Evolutionary conservation across 2,888 invertebrate genomes (phyloP).

Genomic region (Nomada goodeniana): DNA sequence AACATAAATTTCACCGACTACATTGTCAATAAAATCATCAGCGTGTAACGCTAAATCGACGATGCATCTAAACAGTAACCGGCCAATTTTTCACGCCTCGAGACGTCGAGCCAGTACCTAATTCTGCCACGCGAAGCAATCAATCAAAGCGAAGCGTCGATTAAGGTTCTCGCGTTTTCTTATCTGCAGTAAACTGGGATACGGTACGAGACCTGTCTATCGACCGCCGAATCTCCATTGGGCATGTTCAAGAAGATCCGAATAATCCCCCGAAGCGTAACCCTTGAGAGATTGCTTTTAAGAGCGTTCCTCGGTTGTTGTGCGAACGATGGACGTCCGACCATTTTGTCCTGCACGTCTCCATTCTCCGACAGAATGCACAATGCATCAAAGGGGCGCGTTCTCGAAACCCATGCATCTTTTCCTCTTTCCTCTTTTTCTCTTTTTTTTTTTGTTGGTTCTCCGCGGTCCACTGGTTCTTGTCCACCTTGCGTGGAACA

Average conservation of each 20-base stretch:
- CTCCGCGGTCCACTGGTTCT: background rate
- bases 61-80: background rate
- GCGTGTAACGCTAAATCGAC: background rate
- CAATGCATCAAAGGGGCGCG: constrained; percentile 55
- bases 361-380: constrained; percentile 40
- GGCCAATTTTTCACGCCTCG: background rate
- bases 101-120: background rate
- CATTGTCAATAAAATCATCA: too few relatives aligned
- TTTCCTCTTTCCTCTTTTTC: background rate
- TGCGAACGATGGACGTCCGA: constrained; percentile 45
- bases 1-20: too few relatives aligned
- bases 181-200: constrained; percentile 9
- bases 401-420: constrained; percentile 46
- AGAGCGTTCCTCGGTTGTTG: constrained; percentile 43
- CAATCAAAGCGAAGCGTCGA: constrained; percentile 1
- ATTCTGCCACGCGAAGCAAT: background rate
- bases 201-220: constrained; percentile 14
- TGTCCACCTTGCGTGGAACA: constrained; percentile 9
- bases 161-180: constrained; percentile 9
- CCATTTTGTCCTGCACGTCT: constrained; percentile 24
- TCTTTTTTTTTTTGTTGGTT: background rate
- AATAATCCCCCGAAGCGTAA: constrained; percentile 44
- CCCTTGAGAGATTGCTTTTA: constrained; percentile 47
- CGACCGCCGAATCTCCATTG: constrained; percentile 47
- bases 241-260: constrained; percentile 35